A percentile compares a stretch with the other conserved stretches of the same genome.
Conservation (phyloP, 2,888 invertebrate genomes). For the Scrobipalpa costella region DNA sequence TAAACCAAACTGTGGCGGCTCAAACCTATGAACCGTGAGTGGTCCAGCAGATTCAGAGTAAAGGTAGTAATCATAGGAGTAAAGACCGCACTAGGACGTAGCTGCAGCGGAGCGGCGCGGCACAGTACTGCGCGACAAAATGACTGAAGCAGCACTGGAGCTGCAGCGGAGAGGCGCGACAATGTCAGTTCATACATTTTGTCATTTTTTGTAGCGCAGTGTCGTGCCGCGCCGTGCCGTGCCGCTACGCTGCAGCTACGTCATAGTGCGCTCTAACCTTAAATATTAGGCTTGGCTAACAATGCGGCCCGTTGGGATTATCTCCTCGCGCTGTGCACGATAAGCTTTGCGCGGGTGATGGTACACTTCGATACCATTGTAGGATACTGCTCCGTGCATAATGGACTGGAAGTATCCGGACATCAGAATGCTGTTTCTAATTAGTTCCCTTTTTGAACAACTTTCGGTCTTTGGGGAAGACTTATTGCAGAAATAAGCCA, state of each 20-base stretch:
- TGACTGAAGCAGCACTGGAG: too few relatives aligned
- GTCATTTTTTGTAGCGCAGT: too few relatives aligned
- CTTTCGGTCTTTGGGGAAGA: neutral
- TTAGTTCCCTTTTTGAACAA: conserved; percentile 31
- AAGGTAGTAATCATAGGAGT: too few relatives aligned
- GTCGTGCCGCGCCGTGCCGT: too few relatives aligned
- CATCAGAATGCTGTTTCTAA: conserved; percentile 28
- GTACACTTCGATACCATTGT: conserved; percentile 51
- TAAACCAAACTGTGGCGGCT: neutral
- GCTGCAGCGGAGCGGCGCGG: too few relatives aligned
- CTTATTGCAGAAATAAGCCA: neutral
- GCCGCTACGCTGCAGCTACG: too few relatives aligned
- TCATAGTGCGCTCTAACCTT: too few relatives aligned
- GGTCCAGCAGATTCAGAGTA: conserved; percentile 25
- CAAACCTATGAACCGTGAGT: neutral
- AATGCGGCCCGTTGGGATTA: conserved; percentile 34
- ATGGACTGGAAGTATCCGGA: conserved; percentile 27
- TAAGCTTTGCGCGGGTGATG: conserved; percentile 39
- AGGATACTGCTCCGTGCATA: conserved; percentile 32
- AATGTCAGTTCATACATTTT: too few relatives aligned
- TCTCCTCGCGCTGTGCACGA: conserved; percentile 29
- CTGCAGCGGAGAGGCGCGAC: too few relatives aligned
- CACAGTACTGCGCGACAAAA: too few relatives aligned
- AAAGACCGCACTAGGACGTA: too few relatives aligned
- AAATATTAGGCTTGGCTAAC: conserved; percentile 35